Base-by-base conservation (phyloP, 2,888 invertebrate genomes). In the Orthonevra nobilis region DNA sequence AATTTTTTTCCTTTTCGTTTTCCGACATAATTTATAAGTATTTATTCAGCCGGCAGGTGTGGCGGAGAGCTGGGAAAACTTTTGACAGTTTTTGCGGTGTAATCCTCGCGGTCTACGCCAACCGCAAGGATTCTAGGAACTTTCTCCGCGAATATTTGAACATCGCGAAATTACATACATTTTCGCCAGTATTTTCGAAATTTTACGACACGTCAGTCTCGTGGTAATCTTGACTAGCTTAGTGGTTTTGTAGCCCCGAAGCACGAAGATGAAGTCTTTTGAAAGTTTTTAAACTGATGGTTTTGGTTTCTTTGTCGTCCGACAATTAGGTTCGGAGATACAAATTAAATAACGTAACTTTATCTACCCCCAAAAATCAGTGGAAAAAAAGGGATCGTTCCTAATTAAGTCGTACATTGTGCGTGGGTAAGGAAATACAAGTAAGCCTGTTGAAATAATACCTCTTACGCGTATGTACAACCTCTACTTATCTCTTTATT, bases 401-500 rank as follows among this genome's bases (percentile, higher is more conserved):
- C n/a, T 19, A 42, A 60, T 61, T 14, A 61, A 44, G 61, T 50
- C 26, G 32, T 40, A n/a, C 15, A 7, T 40, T 34, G n/a, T 5
- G n/a, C 9, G 2, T 61, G 28, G 23, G 38, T 19, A 36, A 72
- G 63, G 50, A 58, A 70, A 70, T 56, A n/a, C n/a, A n/a, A n/a
- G n/a, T n/a, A 30, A 42, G 46, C 54, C 36, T 64, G 58, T 72
- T 72, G 23, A 36, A 60, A 72, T 54, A 60, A 79, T 66, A 48
- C 42, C 72, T n/a, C n/a, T n/a, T n/a, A n/a, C n/a, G n/a, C n/a
- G n/a, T n/a, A n/a, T n/a, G 50, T 26, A 30, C 72, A 63, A 54
- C 77, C 58, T 12, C 77, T 77, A 44, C 72, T 77, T 77, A 77
- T 66, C 42, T 60, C 77, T 79, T 72, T 66, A 79, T 72, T 72